Evolutionary conservation across 2,113 vertebrate species (phyloP).

Genomic region (Arizona elegans): DNA sequence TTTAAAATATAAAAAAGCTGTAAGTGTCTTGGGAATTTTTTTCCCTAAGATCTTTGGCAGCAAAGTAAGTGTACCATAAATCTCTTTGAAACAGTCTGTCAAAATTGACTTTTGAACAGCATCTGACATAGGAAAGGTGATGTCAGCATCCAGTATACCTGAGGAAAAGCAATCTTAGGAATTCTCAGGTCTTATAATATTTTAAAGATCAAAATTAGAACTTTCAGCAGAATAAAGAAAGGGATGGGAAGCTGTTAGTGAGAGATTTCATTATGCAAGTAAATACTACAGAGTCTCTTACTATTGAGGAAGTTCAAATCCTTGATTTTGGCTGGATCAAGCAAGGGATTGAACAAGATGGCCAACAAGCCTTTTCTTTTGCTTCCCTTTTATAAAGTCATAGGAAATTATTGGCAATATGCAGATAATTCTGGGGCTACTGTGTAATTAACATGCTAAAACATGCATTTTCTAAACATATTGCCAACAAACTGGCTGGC

Average conservation of each 20-base stretch:
- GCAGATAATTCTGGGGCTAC: background rate
- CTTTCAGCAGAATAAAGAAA: background rate
- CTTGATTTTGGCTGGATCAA: background rate
- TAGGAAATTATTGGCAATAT: background rate
- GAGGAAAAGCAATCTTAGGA: background rate
- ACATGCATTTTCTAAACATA: background rate
- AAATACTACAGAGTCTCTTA: background rate
- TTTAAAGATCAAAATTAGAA: background rate
- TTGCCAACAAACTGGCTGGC: background rate
- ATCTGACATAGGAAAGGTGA: background rate
- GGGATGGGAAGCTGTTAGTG: background rate
- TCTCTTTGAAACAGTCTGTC: background rate
- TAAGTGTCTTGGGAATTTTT: background rate
- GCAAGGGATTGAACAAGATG: background rate
- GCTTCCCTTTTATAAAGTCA: background rate
- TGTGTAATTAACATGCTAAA: background rate
- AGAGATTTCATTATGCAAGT: background rate
- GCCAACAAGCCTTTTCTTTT: background rate
- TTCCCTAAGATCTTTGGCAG: background rate
- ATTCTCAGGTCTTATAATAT: background rate
- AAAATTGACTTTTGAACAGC: background rate
- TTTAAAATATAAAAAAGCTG: background rate
- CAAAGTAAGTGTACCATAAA: background rate
- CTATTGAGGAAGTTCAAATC: background rate
- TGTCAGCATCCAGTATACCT: background rate